Percentiles rank a stretch among this genome's conserved stretches.
phyloP scores from a whole-genome alignment of 2,797 vertebrate genomes.

The Pempheris klunzingeri region DNA sequence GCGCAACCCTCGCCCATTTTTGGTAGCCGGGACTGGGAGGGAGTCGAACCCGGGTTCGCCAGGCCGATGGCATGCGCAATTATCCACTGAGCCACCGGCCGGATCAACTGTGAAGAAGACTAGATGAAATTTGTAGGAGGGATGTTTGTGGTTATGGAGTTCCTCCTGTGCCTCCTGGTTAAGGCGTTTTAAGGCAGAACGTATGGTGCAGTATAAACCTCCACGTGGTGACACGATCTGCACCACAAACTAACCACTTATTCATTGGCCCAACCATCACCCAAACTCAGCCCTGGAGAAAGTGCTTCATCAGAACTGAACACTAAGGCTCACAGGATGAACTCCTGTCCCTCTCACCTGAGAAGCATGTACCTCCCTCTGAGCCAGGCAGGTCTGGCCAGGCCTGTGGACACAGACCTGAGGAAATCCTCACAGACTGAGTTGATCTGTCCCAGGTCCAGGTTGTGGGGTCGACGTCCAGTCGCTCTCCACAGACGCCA shows the following conservation, averaged over 20 bases:
- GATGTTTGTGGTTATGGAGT: neutral
- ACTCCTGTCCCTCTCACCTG: constrained; percentile 63
- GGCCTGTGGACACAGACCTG: constrained; percentile 89
- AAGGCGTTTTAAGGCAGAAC: neutral
- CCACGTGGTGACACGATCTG: neutral
- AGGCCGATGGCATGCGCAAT: too few species aligned
- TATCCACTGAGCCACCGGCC: too few species aligned
- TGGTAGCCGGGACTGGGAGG: too few species aligned
- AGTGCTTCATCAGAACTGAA: neutral
- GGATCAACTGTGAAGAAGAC: too few species aligned
- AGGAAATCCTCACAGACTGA: constrained; percentile 92
- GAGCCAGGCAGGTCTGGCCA: constrained; percentile 89
- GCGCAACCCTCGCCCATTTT: too few species aligned
- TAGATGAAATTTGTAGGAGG: too few species aligned
- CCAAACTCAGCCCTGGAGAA: neutral
- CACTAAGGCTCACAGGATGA: neutral
- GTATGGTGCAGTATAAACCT: neutral
- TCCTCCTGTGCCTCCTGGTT: neutral
- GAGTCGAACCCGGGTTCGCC: too few species aligned
- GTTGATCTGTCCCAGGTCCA: constrained; percentile 91
- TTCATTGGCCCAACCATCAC: neutral
- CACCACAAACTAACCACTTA: neutral
- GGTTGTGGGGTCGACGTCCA: constrained; percentile 91
- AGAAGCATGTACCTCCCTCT: constrained; percentile 94
- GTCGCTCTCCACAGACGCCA: constrained; percentile 95